These are phyloP conservation scores for Dryas iulia DNA, from an alignment of 1,140 invertebrate genomes.

Conservation along the genomic window DNA sequence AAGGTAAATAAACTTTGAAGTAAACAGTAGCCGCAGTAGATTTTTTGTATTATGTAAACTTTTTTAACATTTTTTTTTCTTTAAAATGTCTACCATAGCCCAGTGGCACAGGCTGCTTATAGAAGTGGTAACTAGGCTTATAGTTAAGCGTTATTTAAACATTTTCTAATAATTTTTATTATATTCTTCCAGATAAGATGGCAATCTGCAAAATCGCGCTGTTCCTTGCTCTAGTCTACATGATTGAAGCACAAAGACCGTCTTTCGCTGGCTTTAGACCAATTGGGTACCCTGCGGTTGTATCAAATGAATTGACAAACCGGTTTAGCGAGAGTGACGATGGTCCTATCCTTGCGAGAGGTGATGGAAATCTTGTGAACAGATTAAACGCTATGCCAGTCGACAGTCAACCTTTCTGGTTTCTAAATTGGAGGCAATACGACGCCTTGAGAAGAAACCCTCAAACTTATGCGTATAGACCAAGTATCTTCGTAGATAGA, in stretches of 20 bases:
- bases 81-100: no score
- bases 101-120: no score
- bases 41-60: neutral
- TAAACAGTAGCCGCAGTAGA: neutral
- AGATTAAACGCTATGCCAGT: slow-evolving; percentile 77
- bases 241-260: slow-evolving; percentile 55
- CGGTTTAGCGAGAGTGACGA: slow-evolving; percentile 54
- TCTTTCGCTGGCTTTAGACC: slow-evolving; percentile 60
- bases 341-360: slow-evolving; percentile 70
- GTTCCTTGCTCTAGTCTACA: slow-evolving; percentile 33
- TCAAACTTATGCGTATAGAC: slow-evolving; percentile 50
- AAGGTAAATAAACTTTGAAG: slow-evolving; percentile 20
- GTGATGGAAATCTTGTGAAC: slow-evolving; percentile 74
- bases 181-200: slow-evolving; percentile 39
- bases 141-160: no score
- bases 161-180: no score
- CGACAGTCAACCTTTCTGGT: slow-evolving; percentile 82
- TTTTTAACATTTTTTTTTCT: no score
- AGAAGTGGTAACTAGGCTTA: no score
- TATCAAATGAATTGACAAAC: slow-evolving; percentile 39
- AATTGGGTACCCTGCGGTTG: slow-evolving; percentile 53
- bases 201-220: slow-evolving; percentile 42
- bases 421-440: slow-evolving; percentile 79
- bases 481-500: slow-evolving; percentile 38
- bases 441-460: slow-evolving; percentile 65